phyloP scores from a whole-genome alignment of 2,888 invertebrate species.

The Acleris sparsana region DNA sequence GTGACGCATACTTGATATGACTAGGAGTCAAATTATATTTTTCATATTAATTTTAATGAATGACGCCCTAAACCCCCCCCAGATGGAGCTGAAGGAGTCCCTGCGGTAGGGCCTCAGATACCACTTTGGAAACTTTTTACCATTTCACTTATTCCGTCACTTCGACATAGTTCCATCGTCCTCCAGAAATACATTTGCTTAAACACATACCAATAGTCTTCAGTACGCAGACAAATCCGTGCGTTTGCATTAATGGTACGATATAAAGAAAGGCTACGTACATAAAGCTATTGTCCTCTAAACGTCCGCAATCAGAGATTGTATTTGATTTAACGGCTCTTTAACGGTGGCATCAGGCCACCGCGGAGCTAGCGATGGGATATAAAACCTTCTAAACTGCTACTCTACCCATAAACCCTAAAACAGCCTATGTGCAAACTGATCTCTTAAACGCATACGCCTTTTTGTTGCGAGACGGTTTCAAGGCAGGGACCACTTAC shows the following conservation, averaged over 20 bases:
- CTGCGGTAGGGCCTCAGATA: too few species aligned
- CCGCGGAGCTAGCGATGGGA: slow-evolving; percentile 41
- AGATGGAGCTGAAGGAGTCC: too few species aligned
- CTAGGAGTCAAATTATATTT: too few species aligned
- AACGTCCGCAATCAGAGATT: slow-evolving; percentile 21
- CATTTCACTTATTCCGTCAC: too few species aligned
- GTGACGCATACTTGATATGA: too few species aligned
- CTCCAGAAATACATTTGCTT: too few species aligned
- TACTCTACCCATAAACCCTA: not conserved
- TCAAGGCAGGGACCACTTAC: slow-evolving; percentile 3
- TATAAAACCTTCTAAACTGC: slow-evolving; percentile 43
- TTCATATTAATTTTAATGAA: too few species aligned
- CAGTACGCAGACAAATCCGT: not conserved
- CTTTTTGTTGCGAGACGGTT: not conserved
- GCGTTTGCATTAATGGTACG: not conserved
- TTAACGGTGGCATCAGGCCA: slow-evolving; percentile 44
- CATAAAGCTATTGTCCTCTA: slow-evolving; percentile 9
- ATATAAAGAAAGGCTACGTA: slow-evolving; percentile 8
- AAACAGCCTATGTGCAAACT: slow-evolving; percentile 1
- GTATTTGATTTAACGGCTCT: slow-evolving; percentile 26
- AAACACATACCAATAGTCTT: too few species aligned
- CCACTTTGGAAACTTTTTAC: too few species aligned
- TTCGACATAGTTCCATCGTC: too few species aligned
- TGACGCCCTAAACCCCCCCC: too few species aligned
- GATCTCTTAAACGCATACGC: not conserved